A percentile compares a stretch with the other conserved stretches of the same genome.
Evolutionary conservation across 2,888 invertebrate species (phyloP).

Genomic region (Kryphioiulus occultus): DNA sequence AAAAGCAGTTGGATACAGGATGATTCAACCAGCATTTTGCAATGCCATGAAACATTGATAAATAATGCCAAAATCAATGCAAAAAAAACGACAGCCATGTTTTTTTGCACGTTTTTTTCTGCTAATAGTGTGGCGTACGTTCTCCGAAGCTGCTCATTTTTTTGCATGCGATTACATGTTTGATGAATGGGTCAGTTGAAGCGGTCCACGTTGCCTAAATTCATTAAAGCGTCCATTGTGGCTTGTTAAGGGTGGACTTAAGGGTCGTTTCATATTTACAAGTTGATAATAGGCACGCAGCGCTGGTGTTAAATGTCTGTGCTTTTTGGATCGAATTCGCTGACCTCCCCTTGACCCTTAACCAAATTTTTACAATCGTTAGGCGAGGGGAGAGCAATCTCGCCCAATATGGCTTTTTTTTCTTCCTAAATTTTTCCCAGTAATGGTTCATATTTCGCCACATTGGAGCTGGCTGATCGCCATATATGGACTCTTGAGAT

Average conservation of each 20-base stretch:
- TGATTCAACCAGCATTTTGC: no score
- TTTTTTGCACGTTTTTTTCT: no score
- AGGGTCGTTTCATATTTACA: conserved; percentile 42
- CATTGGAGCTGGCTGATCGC: background rate
- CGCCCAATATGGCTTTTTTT: background rate
- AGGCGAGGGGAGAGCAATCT: conserved; percentile 28
- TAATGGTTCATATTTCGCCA: conserved; percentile 24
- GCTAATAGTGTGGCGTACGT: no score
- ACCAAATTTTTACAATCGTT: conserved; percentile 41
- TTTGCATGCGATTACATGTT: background rate
- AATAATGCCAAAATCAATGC: no score
- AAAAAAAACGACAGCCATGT: no score
- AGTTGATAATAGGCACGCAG: conserved; percentile 41
- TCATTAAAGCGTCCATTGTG: conserved; percentile 39
- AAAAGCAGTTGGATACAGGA: no score
- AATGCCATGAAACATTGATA: no score
- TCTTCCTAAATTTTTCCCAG: background rate
- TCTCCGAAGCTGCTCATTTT: background rate
- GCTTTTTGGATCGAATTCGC: conserved; percentile 33
- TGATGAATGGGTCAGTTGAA: conserved; percentile 18
- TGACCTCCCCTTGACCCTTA: conserved; percentile 47
- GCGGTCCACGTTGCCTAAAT: conserved; percentile 13
- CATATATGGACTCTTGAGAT: conserved; percentile 10
- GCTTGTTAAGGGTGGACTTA: conserved; percentile 39
- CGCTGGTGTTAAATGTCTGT: conserved; percentile 42